phyloP scores from a whole-genome alignment of 30 jellyfish, hydroid and myxozoan genomes.

The Cassiopea andromeda region DNA sequence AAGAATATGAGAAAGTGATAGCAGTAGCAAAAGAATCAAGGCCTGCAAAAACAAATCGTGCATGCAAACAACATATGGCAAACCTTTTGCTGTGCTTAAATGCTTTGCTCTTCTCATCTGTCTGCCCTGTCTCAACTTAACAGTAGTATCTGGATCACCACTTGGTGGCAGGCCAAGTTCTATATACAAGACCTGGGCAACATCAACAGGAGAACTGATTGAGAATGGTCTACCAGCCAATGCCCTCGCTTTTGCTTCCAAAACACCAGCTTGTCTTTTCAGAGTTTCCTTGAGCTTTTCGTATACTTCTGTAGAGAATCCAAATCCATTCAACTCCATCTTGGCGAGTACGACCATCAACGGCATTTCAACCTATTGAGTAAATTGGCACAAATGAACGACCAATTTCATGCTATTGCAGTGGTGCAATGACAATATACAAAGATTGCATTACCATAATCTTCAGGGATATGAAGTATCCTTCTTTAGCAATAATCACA shows the following conservation, averaged over 20 bases:
- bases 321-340: conserved; percentile 87
- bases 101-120: conserved; percentile 60
- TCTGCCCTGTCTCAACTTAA: conserved; percentile 47
- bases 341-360: conserved; percentile 68
- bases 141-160: conserved; percentile 64
- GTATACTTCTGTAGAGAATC: conserved; percentile 78
- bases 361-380: conserved; percentile 91
- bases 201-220: conserved; percentile 86
- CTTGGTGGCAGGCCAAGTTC: conserved; percentile 84
- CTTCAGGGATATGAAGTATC: too few species aligned
- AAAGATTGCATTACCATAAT: too few species aligned
- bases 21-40: neutral
- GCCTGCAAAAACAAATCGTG: neutral
- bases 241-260: conserved; percentile 75
- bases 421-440: neutral
- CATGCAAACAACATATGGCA: neutral
- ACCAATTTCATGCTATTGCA: neutral
- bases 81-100: conserved; percentile 90
- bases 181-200: conserved; percentile 83
- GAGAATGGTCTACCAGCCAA: conserved; percentile 78
- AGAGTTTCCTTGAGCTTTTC: conserved; percentile 58
- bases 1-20: neutral
- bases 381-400: neutral
- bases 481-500: too few species aligned
- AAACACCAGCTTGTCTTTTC: conserved; percentile 22